Conservation (phyloP, 2,797 vertebrate species). For the Gila robusta region DNA sequence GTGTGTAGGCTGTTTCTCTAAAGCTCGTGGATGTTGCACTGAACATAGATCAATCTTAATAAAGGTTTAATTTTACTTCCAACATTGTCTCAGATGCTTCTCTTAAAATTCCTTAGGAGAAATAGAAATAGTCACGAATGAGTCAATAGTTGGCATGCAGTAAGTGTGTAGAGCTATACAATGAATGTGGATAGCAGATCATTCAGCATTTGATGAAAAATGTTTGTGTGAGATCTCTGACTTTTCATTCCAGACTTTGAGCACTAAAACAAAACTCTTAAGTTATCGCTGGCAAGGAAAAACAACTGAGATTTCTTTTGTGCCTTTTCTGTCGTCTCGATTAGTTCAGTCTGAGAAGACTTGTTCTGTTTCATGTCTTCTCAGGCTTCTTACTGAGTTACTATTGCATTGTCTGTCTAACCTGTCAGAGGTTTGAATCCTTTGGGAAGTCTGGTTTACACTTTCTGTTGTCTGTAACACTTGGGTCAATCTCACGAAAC, state of each 20-base stretch:
- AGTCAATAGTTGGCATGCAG: not conserved
- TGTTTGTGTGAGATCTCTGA: not conserved
- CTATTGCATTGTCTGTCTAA: not conserved
- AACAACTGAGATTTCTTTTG: not conserved
- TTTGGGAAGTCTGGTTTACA: too few species aligned
- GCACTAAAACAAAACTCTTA: not conserved
- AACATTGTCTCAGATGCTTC: not conserved
- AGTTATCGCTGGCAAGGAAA: not conserved
- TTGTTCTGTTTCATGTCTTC: not conserved
- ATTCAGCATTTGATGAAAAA: not conserved
- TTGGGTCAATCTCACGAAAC: too few species aligned
- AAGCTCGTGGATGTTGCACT: not conserved
- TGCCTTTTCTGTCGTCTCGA: not conserved
- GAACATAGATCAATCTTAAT: not conserved
- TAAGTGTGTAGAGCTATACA: not conserved
- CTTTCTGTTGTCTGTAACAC: too few species aligned
- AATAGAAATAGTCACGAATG: not conserved
- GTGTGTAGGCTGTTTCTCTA: not conserved
- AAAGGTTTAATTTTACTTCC: not conserved
- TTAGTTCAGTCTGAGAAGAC: not conserved
- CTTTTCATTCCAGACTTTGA: not conserved
- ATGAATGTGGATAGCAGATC: not conserved
- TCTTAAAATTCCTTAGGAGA: not conserved
- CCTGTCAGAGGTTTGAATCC: not conserved
- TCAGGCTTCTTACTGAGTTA: slow-evolving; percentile 10